phyloP scores from a whole-genome alignment of 2,888 invertebrate species.

The Kryphioiulus occultus region DNA sequence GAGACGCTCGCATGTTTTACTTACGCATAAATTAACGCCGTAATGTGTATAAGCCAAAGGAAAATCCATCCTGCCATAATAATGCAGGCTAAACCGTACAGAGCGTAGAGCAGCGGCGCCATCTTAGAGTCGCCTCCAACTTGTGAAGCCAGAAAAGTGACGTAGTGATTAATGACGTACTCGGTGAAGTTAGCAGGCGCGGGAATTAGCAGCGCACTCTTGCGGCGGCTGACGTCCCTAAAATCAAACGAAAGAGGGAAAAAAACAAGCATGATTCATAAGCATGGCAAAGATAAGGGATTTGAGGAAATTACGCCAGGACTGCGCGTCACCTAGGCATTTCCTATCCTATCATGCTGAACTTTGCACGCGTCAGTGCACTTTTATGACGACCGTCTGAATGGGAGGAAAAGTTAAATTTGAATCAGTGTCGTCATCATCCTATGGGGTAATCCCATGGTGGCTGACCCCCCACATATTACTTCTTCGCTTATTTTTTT shows the following conservation, averaged over 20 bases:
- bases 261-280: not conserved
- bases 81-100: slow-evolving; percentile 49
- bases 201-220: slow-evolving; percentile 46
- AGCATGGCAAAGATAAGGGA: not conserved
- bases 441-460: not conserved
- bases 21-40: slow-evolving; percentile 52
- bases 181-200: slow-evolving; percentile 46
- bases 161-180: slow-evolving; percentile 25
- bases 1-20: slow-evolving; percentile 28
- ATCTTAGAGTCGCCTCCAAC: slow-evolving; percentile 52
- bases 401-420: not conserved
- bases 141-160: slow-evolving; percentile 44
- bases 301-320: not conserved
- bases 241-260: slow-evolving; percentile 36
- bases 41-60: slow-evolving; percentile 51
- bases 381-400: not conserved
- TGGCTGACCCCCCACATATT: not conserved
- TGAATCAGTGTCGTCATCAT: not conserved
- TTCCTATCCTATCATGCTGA: not conserved
- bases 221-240: slow-evolving; percentile 51
- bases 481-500: not conserved
- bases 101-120: slow-evolving; percentile 50
- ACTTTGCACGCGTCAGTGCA: not conserved
- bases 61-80: slow-evolving; percentile 52
- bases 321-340: slow-evolving; percentile 3